Evolutionary conservation across 2,797 vertebrate species (phyloP), one percentile per base, ranked within the genome.

Genomic region (Sebastes alutus): DNA sequence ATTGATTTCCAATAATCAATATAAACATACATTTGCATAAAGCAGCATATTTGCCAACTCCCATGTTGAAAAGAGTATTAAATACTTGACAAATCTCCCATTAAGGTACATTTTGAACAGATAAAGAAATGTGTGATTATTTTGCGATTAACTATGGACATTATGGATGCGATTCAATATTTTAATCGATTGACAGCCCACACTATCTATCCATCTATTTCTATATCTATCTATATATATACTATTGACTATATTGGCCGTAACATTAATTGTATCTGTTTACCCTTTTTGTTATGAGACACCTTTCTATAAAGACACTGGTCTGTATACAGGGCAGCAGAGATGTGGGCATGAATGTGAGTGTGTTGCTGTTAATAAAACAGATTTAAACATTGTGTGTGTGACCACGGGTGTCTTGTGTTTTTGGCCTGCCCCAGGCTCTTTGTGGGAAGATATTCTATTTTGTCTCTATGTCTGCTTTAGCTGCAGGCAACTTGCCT

Each of bases 401-500:
- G 33, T 59, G 78, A 71, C 61, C 3, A 7, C 0, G 0, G 20
- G 58, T 84, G 62, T 70, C 65, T 74, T 70, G 73, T 72, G 58
- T 83, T 82, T 87, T 82, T 33, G 54, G 77, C 32, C 76, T 71
- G 80, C 88, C 84, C 22, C 54, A n/a, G 89, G 90, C 81, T 56
- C 80, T 91, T 83, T 75, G 64, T 82, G 32, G 61, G 63, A 67
- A 72, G 75, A 85, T 88, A 76, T 91, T 90, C 89, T 83, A 88
- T 88, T 88, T 77, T 65, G 72, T 89, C 85, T 86, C 65, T n/a
- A 35, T 78, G 78, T 87, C 85, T 80, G 70, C 76, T 68, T 85
- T 82, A 62, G 89, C 89, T 92, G 84, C 69, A 66, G 89, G 92
- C 87, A 80, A 67, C 71, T 52, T 78, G 60, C 64, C 68, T 83